Percentiles rank a stretch among this genome's conserved stretches.
Evolutionary conservation across 2,888 invertebrate genomes (phyloP).

Genomic region (Ormyrus pomaceus): DNA sequence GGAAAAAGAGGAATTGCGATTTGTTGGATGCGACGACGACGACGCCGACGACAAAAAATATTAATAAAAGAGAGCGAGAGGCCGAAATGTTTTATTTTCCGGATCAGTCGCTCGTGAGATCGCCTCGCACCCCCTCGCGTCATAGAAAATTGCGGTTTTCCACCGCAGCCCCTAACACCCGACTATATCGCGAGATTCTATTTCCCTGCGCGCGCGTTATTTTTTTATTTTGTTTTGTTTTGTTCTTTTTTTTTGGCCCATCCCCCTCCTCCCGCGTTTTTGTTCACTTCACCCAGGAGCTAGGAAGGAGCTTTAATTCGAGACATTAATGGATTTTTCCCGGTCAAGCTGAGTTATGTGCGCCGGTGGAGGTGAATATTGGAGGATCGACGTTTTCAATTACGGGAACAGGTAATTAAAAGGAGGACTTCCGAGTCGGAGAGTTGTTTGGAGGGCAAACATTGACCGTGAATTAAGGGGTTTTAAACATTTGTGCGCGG

Average conservation of each 20-base stretch:
- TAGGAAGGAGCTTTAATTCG: too few species aligned
- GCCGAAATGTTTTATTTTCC: constrained; percentile 53
- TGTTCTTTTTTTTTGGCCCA: neutral
- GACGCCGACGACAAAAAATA: constrained; percentile 20
- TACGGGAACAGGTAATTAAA: too few species aligned
- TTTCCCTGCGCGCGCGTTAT: constrained; percentile 12
- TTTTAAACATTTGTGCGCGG: too few species aligned
- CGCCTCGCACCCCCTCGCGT: constrained; percentile 25
- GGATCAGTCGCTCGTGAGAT: constrained; percentile 53
- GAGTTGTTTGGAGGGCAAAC: too few species aligned
- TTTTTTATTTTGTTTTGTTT: too few species aligned
- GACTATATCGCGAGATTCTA: constrained; percentile 31
- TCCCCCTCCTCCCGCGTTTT: neutral
- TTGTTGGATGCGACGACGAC: neutral
- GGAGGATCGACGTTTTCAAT: too few species aligned
- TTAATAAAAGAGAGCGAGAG: constrained; percentile 39
- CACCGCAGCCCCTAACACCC: constrained; percentile 15
- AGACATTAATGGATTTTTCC: constrained; percentile 1
- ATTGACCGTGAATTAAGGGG: too few species aligned
- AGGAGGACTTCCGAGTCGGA: too few species aligned
- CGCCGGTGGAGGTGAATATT: neutral
- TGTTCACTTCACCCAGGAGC: neutral
- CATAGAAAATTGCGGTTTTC: constrained; percentile 50
- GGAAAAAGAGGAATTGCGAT: constrained; percentile 14
- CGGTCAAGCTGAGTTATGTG: neutral